Percentiles rank a stretch among this genome's conserved stretches.
phyloP scores from a whole-genome alignment of 2,888 invertebrate species.

The Volucella inflata region DNA sequence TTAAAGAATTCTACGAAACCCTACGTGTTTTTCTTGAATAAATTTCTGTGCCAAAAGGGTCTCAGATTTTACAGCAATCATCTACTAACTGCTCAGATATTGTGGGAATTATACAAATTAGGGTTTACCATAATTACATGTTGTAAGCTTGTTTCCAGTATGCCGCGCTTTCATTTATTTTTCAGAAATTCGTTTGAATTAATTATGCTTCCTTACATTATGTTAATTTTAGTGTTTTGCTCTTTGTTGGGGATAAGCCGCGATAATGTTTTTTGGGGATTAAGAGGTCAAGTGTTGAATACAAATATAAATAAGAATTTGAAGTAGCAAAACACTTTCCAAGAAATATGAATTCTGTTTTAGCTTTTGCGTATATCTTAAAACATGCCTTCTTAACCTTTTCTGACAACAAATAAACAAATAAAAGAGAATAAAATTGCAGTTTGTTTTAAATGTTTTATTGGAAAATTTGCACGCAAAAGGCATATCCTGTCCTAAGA shows the following conservation, averaged over 20 bases:
- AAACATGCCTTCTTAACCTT: no score
- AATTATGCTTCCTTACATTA: conserved; percentile 68
- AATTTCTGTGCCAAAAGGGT: not conserved
- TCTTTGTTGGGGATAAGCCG: conserved; percentile 60
- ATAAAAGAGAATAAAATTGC: no score
- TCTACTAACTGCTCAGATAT: conserved; percentile 42
- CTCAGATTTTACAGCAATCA: not conserved
- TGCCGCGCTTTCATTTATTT: conserved; percentile 51
- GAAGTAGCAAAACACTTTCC: conserved; percentile 4
- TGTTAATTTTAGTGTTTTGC: conserved; percentile 71
- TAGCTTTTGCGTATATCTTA: no score
- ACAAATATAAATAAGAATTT: conserved; percentile 31
- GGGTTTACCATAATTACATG: conserved; percentile 71
- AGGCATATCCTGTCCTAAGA: no score
- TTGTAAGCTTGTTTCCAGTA: conserved; percentile 62
- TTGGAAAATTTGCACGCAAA: no score
- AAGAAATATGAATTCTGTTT: not conserved
- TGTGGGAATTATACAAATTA: conserved; percentile 68
- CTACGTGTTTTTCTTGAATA: not conserved
- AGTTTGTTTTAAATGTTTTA: no score
- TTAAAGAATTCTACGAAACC: no score
- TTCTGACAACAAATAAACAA: no score
- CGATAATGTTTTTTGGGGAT: conserved; percentile 43
- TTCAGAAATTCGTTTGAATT: conserved; percentile 68
- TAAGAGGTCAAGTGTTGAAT: conserved; percentile 49